These are phyloP conservation scores for Diorhabda carinulata DNA, from an alignment of 1,140 invertebrate genomes.

Conservation along the genomic window DNA sequence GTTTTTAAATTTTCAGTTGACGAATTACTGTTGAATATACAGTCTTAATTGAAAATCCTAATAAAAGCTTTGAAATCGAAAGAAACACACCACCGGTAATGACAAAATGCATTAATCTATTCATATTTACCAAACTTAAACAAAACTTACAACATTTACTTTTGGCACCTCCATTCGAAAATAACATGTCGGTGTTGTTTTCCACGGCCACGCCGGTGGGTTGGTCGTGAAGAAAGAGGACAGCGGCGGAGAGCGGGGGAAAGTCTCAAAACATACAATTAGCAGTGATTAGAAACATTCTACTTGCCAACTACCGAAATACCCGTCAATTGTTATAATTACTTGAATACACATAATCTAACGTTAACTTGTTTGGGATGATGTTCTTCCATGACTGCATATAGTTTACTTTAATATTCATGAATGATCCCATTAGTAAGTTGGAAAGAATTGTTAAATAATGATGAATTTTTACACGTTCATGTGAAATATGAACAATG, in stretches of 20 bases:
- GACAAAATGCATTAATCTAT: neutral
- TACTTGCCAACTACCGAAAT: slow-evolving; percentile 44
- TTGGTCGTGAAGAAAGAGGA: neutral
- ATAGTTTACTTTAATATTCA: slow-evolving; percentile 8
- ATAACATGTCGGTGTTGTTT: slow-evolving; percentile 42
- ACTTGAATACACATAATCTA: slow-evolving; percentile 36
- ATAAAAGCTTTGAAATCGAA: neutral
- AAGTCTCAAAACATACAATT: slow-evolving; percentile 39
- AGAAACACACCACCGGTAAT: neutral
- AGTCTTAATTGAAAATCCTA: neutral
- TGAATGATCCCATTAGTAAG: neutral
- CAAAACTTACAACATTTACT: slow-evolving; percentile 37
- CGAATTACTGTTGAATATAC: neutral
- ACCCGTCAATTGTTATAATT: slow-evolving; percentile 43
- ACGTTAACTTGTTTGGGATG: slow-evolving; percentile 32
- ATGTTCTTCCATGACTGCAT: slow-evolving; percentile 22
- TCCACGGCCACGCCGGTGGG: slow-evolving; percentile 28
- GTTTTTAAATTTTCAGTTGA: neutral
- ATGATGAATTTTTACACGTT: too few relatives aligned
- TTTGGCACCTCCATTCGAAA: slow-evolving; percentile 44
- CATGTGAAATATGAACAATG: too few relatives aligned
- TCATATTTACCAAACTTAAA: neutral
- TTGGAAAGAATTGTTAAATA: neutral
- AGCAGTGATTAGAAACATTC: slow-evolving; percentile 44
- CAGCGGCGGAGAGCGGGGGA: slow-evolving; percentile 18